Percentiles rank a stretch among this genome's conserved stretches.
phyloP scores from a whole-genome alignment of 2,113 vertebrate genomes.

The Myocastor coypus region DNA sequence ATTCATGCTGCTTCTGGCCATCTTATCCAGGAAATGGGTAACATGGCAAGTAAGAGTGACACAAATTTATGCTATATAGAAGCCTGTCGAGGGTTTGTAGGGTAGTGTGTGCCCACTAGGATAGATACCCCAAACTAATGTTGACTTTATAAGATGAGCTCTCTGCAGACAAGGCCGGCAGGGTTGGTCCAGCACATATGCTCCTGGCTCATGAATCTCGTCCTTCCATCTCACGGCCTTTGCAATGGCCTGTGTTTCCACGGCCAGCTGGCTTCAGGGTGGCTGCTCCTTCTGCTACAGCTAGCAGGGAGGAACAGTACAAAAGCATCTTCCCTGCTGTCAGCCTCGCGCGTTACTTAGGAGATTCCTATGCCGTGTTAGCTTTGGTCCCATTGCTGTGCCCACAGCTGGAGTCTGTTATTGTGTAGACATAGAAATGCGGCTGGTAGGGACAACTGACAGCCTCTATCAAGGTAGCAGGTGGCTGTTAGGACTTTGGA shows the following conservation, averaged over 20 bases:
- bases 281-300: neutral
- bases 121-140: neutral
- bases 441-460: neutral
- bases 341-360: neutral
- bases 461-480: neutral
- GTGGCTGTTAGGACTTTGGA: neutral
- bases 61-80: fast-evolving
- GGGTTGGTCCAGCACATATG: fast-evolving
- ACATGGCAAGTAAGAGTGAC: neutral
- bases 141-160: neutral
- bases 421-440: neutral
- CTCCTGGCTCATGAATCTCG: too few species aligned
- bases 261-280: neutral
- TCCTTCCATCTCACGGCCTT: neutral
- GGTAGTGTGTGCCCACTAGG: too few species aligned
- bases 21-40: neutral
- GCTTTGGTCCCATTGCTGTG: neutral
- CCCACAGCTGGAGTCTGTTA: neutral
- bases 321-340: too few species aligned
- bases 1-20: neutral
- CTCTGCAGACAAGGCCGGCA: neutral
- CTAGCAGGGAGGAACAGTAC: neutral
- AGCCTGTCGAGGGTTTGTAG: neutral
- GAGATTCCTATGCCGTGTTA: fast-evolving
- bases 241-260: neutral